These are phyloP conservation scores for Ryuthela nishihirai DNA, from an alignment of 2,888 invertebrate genomes.

Conservation along the genomic window DNA sequence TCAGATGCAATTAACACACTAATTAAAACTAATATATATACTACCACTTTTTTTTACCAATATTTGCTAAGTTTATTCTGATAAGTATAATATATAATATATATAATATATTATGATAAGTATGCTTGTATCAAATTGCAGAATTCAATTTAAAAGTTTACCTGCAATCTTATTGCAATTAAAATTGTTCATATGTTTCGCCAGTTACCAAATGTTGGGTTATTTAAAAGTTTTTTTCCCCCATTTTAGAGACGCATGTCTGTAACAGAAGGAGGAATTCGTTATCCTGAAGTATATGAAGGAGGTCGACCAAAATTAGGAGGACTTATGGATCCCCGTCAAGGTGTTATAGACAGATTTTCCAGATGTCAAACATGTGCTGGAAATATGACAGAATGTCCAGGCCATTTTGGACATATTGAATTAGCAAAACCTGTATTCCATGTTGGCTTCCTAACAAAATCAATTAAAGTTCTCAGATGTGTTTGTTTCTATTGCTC, in stretches of 20 bases:
- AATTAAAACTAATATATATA: no score
- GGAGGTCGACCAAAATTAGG: constrained; percentile 96
- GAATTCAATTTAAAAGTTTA: no score
- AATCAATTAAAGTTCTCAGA: constrained; percentile 93
- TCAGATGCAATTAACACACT: no score
- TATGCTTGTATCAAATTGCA: no score
- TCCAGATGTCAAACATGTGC: constrained; percentile 94
- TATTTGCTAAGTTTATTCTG: no score
- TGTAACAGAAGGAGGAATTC: constrained; percentile 94
- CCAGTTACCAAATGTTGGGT: no score
- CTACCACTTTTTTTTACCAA: no score
- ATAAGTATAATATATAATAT: no score
- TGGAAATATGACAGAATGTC: constrained; percentile 96
- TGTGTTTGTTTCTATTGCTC: constrained; percentile 99
- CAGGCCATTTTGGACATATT: constrained; percentile 98
- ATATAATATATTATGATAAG: no score
- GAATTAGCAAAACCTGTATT: constrained; percentile 98
- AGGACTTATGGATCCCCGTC: constrained; percentile 98
- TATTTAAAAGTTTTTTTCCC: constrained; percentile 47
- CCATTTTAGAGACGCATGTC: constrained; percentile 98
- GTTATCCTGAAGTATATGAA: constrained; percentile 97
- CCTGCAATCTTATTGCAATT: no score
- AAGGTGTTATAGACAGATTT: constrained; percentile 92
- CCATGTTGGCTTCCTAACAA: constrained; percentile 95
- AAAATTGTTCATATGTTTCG: no score